Evolutionary conservation across 2,113 vertebrate genomes (phyloP), one percentile per base, ranked within the genome.

Genomic region (Oxygymnocypris stewartii): DNA sequence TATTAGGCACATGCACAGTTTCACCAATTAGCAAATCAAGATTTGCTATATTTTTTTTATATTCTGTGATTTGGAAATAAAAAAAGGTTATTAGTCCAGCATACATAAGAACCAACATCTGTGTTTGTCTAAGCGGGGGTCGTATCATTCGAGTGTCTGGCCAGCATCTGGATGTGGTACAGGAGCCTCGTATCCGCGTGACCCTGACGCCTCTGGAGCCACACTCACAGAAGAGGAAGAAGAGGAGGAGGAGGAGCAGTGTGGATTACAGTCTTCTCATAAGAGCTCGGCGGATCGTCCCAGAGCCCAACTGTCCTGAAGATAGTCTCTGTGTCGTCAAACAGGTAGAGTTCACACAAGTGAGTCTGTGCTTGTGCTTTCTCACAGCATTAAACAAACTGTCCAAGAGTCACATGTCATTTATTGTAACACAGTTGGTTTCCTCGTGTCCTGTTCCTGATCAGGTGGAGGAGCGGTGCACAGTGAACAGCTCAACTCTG

Each of bases 81-180:
- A 71, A 18, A 67, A 31, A 6, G 1, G 1, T 71, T 37, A 20
- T 77, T 79, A n/a, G 18, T 59, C 28, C 9, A 11, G 11, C 79
- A 81, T 63, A 16, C 2, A 25, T 40, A 28, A 14, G 20, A 37
- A 23, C 35, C 2, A 42, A 42, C 42, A 7, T 49, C 20, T 59
- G 74, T 61, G 4, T 49, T 35, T 31, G 59, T 44, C 0, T 18
- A 37, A 99, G 98, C 9, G 98, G 97, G 42, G 98, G 98, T 6
- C 95, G 98, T 81, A 93, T 96, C 84, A 96, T 99, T 87, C 87
- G 90, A 88, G 96, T 97, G 44, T 94, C 87, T 0, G 98, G 98
- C 3, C 96, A 97, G 87, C 97, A 98, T 90, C 89, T 99, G 88
- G 97, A 99, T 88, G 97, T 98, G 85, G 97, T 98, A 1, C 97